Conservation (phyloP, 2,113 vertebrate genomes). For the Muntiacus muntjak region DNA sequence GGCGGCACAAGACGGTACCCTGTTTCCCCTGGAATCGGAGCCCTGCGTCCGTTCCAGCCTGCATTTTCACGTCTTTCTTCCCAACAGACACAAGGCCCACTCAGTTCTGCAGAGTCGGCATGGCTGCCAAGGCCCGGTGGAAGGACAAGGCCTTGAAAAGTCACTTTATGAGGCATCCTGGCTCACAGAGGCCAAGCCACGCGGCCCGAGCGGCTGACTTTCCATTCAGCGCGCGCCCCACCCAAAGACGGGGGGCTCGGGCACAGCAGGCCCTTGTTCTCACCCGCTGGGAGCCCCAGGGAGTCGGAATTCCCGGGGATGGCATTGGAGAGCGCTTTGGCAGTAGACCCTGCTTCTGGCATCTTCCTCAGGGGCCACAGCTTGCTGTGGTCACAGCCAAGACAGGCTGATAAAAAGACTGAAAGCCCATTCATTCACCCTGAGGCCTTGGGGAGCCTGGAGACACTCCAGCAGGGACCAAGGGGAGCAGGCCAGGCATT, state of each 20-base stretch:
- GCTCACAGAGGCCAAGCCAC: neutral
- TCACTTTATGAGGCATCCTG: constrained; percentile 46
- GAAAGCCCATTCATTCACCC: neutral
- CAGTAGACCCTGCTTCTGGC: constrained; percentile 47
- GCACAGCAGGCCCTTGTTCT: constrained; percentile 68
- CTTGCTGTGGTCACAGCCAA: constrained; percentile 59
- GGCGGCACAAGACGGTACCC: neutral
- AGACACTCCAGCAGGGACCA: neutral
- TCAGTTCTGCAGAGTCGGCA: constrained; percentile 35
- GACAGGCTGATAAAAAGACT: constrained; percentile 5
- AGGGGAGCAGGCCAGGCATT: neutral
- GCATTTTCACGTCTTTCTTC: constrained; percentile 3
- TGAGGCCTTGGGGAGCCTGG: neutral
- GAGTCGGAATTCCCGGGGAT: constrained; percentile 38
- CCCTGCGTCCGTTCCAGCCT: constrained; percentile 6
- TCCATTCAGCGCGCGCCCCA: neutral
- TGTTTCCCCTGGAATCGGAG: constrained; percentile 32
- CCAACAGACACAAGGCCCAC: constrained; percentile 44
- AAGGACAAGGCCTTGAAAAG: constrained; percentile 48
- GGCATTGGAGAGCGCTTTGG: constrained; percentile 13
- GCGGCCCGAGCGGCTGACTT: constrained; percentile 3
- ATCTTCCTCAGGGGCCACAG: constrained; percentile 52
- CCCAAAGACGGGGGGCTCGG: neutral
- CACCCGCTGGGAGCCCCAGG: constrained; percentile 50
- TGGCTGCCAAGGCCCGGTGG: constrained; percentile 30